Evolutionary conservation across 2,888 invertebrate species (phyloP).

Genomic region (Protonemura montana): DNA sequence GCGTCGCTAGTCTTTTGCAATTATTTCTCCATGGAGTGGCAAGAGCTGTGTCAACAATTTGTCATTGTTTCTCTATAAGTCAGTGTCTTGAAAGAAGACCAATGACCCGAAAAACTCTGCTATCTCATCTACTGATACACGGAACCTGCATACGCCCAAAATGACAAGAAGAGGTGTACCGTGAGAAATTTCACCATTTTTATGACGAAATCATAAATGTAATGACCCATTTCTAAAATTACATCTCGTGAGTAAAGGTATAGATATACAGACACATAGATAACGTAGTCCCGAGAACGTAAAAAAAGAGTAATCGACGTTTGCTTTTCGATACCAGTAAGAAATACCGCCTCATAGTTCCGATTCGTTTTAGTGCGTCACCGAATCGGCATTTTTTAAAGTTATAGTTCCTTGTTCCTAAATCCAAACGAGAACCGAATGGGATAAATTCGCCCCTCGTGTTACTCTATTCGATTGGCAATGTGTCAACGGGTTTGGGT

Average conservation of each 20-base stretch:
- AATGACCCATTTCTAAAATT: neutral
- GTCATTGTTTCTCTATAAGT: constrained; percentile 18
- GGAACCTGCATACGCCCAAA: neutral
- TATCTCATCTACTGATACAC: neutral
- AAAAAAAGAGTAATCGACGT: neutral
- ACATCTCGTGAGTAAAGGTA: neutral
- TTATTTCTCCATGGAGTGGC: constrained; percentile 23
- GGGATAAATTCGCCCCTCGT: neutral
- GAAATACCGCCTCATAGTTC: neutral
- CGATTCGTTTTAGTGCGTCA: no score
- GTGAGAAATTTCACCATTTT: constrained; percentile 8
- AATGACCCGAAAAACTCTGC: constrained; percentile 14
- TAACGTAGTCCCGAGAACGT: neutral
- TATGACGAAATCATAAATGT: neutral
- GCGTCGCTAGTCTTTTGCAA: constrained; percentile 15
- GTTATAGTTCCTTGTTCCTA: no score
- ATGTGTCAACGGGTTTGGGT: neutral
- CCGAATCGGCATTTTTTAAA: no score
- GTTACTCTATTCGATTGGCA: constrained; percentile 7
- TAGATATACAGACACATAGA: neutral
- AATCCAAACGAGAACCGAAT: neutral
- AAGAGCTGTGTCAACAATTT: constrained; percentile 29
- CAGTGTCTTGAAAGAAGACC: neutral
- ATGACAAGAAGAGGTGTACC: neutral
- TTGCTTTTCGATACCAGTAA: neutral